phyloP scores from a whole-genome alignment of 1,140 invertebrate species.

The Drosophila parvula region DNA sequence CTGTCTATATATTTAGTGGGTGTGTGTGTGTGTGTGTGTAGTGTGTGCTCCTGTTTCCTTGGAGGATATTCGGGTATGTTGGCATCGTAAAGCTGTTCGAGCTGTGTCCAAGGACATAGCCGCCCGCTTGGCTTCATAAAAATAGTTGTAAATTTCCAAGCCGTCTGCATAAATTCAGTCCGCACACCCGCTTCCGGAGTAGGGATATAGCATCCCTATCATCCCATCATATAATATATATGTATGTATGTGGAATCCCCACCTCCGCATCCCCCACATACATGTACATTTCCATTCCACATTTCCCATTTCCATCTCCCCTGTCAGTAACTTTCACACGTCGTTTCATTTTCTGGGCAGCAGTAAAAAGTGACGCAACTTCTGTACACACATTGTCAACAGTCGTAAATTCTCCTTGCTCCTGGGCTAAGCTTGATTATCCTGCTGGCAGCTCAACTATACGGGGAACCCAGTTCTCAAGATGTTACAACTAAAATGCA shows the following conservation, averaged over 20 bases:
- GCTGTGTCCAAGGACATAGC: constrained; percentile 37
- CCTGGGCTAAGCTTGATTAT: constrained; percentile 65
- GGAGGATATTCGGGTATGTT: constrained; percentile 33
- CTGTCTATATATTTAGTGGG: background rate
- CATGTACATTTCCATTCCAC: constrained; percentile 15
- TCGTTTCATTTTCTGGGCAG: constrained; percentile 61
- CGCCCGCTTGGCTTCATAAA: constrained; percentile 71
- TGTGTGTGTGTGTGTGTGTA: background rate
- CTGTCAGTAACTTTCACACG: constrained; percentile 70
- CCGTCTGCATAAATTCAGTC: constrained; percentile 72
- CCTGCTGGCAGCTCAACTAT: constrained; percentile 41
- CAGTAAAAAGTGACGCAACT: constrained; percentile 75
- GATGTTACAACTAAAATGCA: constrained; percentile 24
- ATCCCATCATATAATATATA: background rate
- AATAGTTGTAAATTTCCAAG: constrained; percentile 76
- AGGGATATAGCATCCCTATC: background rate
- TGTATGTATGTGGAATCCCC: background rate
- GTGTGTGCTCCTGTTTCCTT: constrained; percentile 9
- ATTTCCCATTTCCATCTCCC: constrained; percentile 11
- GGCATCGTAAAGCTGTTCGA: constrained; percentile 61
- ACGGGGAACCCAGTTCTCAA: constrained; percentile 26
- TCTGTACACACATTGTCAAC: constrained; percentile 73
- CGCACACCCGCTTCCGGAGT: constrained; percentile 12
- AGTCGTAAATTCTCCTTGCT: constrained; percentile 60
- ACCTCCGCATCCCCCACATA: background rate